Evolutionary conservation across 2,113 vertebrate species (phyloP).

Genomic region (Leucopsar rothschildi): DNA sequence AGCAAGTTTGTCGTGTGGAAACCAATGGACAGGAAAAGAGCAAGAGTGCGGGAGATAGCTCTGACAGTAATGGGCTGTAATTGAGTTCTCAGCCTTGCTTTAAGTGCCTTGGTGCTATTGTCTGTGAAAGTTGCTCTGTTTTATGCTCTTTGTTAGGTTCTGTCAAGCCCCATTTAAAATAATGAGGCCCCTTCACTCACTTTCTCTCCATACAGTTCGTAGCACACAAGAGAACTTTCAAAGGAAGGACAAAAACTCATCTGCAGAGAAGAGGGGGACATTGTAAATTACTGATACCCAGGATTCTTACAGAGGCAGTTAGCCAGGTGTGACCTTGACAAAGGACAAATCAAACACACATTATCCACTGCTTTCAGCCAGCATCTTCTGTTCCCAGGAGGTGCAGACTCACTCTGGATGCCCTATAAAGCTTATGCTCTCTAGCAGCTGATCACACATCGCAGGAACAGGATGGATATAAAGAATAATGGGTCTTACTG

Average conservation of each 20-base stretch:
- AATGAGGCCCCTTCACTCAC: conserved; percentile 67
- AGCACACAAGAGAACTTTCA: conserved; percentile 25
- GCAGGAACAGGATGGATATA: background rate
- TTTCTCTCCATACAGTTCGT: conserved; percentile 8
- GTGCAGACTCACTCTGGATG: background rate
- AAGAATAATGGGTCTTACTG: background rate
- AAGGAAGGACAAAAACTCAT: conserved; percentile 12
- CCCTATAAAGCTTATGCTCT: background rate
- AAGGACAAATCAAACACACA: conserved; percentile 2
- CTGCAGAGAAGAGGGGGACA: background rate
- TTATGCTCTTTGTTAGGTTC: conserved; percentile 69
- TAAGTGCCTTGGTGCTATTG: conserved; percentile 63
- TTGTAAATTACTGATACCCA: conserved; percentile 39
- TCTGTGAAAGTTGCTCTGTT: conserved; percentile 73
- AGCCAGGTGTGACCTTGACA: conserved; percentile 6
- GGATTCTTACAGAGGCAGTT: background rate
- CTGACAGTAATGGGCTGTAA: conserved; percentile 65
- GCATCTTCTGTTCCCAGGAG: background rate
- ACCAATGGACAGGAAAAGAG: conserved; percentile 25
- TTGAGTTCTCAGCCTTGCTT: conserved; percentile 72
- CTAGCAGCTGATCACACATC: background rate
- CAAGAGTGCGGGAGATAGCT: background rate
- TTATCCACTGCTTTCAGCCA: background rate
- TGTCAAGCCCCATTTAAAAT: conserved; percentile 73
- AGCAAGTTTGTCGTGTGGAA: background rate